These are phyloP conservation scores for Zonitis immaculata DNA, from an alignment of 2,888 invertebrate genomes.

Conservation along the genomic window DNA sequence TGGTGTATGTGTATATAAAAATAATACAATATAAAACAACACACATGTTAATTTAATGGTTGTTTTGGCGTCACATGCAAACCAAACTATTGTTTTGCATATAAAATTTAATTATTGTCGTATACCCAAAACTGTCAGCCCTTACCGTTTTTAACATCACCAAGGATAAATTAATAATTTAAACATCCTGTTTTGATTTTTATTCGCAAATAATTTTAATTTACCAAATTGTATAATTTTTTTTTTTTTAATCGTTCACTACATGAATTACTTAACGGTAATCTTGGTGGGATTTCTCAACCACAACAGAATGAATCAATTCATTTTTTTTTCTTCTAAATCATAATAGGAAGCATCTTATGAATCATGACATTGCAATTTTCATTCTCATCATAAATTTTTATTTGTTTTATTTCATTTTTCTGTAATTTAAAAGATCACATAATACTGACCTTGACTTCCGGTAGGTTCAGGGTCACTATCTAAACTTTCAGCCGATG, in stretches of 20 bases:
- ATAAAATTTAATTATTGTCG: constrained; percentile 19
- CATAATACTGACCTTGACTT: constrained; percentile 44
- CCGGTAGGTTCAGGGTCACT: constrained; percentile 64
- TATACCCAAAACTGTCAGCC: background rate
- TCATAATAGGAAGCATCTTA: too few species aligned
- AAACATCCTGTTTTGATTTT: background rate
- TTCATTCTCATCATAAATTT: too few species aligned
- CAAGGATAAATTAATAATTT: background rate
- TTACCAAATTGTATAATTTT: too few species aligned
- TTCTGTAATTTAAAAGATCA: too few species aligned
- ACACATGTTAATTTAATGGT: constrained; percentile 22
- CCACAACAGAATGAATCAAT: background rate
- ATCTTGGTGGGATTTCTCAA: background rate
- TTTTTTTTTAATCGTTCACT: too few species aligned
- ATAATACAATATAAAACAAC: background rate
- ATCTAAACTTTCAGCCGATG: constrained; percentile 82
- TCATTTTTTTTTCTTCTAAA: too few species aligned
- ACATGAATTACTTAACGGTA: background rate
- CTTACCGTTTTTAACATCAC: background rate
- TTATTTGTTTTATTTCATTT: too few species aligned
- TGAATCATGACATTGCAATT: too few species aligned
- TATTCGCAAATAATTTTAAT: background rate
- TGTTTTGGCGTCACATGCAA: constrained; percentile 24
- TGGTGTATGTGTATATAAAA: too few species aligned
- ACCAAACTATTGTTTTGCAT: constrained; percentile 13